phyloP scores from a whole-genome alignment of 2,888 invertebrate species.

The Synergus umbraculus region DNA sequence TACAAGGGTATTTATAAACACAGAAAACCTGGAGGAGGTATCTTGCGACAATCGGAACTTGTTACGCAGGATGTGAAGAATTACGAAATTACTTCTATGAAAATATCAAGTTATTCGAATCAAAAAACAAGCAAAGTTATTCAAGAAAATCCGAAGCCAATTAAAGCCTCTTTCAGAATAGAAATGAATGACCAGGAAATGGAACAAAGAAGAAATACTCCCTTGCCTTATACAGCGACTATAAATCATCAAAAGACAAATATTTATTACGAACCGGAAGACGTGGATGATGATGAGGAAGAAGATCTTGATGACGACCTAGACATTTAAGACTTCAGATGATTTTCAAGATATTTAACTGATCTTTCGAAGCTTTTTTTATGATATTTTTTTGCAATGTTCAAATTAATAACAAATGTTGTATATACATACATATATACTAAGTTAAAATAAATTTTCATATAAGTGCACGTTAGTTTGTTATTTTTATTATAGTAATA shows the following conservation, averaged over 20 bases:
- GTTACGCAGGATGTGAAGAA: constrained; percentile 64
- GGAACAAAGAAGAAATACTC: constrained; percentile 68
- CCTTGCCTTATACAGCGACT: constrained; percentile 67
- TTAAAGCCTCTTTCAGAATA: constrained; percentile 70
- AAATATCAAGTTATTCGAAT: constrained; percentile 40
- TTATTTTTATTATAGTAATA: too few relatives aligned
- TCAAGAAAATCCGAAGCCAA: constrained; percentile 50
- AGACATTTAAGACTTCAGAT: constrained; percentile 79
- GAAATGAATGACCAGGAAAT: constrained; percentile 71
- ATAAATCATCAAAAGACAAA: constrained; percentile 71
- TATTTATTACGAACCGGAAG: constrained; percentile 88
- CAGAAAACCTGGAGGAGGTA: constrained; percentile 66
- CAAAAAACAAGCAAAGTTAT: constrained; percentile 39
- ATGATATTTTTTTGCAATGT: too few relatives aligned
- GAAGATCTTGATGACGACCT: constrained; percentile 93
- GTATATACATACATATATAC: too few relatives aligned
- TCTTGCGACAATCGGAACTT: constrained; percentile 62
- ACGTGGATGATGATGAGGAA: constrained; percentile 89
- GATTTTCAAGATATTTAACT: not conserved
- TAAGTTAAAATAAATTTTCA: too few relatives aligned
- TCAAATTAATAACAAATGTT: too few relatives aligned
- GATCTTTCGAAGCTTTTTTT: too few relatives aligned
- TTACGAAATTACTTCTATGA: constrained; percentile 63
- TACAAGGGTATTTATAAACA: constrained; percentile 62
- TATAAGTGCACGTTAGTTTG: too few relatives aligned